Evolutionary conservation across 2,113 vertebrate species (phyloP), one percentile per base, ranked within the genome.

Genomic region (Megaceryle torquata): DNA sequence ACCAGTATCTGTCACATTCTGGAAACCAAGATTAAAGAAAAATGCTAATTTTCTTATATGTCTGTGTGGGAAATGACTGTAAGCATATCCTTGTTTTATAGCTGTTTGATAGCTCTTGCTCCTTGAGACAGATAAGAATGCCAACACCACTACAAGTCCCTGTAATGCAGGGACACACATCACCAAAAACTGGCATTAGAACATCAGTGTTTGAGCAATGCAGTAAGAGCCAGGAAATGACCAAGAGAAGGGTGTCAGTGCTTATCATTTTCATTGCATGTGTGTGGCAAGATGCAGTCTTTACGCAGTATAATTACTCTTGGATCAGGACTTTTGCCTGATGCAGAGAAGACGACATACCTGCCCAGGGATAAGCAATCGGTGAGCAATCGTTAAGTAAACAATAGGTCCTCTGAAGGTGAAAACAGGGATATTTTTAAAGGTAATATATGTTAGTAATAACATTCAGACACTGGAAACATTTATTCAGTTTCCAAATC

Each of bases 211-310:
- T 77, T 39, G 24, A 86, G 28, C 64, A 72, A 64, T 14, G 33
- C 43, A 68, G 26, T 20, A 44, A 59, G 37, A 93, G 50, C 6
- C 48, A 51, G 19, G 28, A 77, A 60, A 50, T 11, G 54, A 72
- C 24, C 13, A 71, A 76, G 53, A 67, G 56, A 76, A 92, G 21
- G 10, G 5, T 63, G 70, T 12, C 28, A 67, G 68, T 65, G 50
- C 44, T 61, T 50, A 24, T 26, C 50, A 56, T 33, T 50, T 83
- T 63, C 41, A 41, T n/a, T 3, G 0, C 1, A 0, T 16, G 19
- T 6, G 2, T 17, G 53, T 31, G 57, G 6, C 29, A 74, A 44
- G 67, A 60, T 19, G 26, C 14, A 60, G 21, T 18, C 43, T 77
- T 92, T 43, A 59, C 9, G 20, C 43, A 31, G 43, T 3, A 33